Evolutionary conservation across 2,113 vertebrate genomes (phyloP), one percentile per base, ranked within the genome.

Genomic region (Pelusios castaneus): DNA sequence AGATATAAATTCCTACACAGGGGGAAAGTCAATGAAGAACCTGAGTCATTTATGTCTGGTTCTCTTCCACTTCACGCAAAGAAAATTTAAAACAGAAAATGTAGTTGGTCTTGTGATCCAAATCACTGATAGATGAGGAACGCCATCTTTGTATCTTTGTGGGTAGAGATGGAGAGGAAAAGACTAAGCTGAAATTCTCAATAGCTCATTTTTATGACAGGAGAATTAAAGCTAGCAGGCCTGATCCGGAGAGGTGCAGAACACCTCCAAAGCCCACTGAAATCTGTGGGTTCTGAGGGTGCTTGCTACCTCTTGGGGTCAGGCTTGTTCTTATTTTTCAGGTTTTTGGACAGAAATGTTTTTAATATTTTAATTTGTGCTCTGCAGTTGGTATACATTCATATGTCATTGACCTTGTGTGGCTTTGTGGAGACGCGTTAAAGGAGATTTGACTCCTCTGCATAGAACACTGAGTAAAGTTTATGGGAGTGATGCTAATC

Each of bases 21-120:
- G 76, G 79, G 41, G n/a, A 93, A 87, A 79, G 56, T 60, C 91
- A 93, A 73, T 70, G 95, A 84, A 89, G 79, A 92, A 94, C 87
- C 83, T 80, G 54, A 90, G 80, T 79, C 8, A 31, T 81, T 81
- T 88, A 31, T 24, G 60, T 73, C 38, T 73, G 12, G 22, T 25
- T 49, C 5, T 87, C 95, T 84, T 19, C 29, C 70, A 5, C 63
- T 34, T 91, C 82, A 58, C 75, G 73, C 0, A 2, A 63, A 10
- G 34, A 63, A 79, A 90, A 54, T 1, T 11, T 88, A 70, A 92
- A 51, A 84, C 45, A 85, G 34, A 67, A 81, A 87, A 82, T 80
- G 88, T 58, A 78, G 75, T 70, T 93, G 80, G 45, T 84, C 63
- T 87, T 87, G 63, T 73, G 51, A 84, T 0, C 77, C 85, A 88